Base-by-base conservation (phyloP, 2,888 invertebrate genomes). In the Orchesella flavescens region DNA sequence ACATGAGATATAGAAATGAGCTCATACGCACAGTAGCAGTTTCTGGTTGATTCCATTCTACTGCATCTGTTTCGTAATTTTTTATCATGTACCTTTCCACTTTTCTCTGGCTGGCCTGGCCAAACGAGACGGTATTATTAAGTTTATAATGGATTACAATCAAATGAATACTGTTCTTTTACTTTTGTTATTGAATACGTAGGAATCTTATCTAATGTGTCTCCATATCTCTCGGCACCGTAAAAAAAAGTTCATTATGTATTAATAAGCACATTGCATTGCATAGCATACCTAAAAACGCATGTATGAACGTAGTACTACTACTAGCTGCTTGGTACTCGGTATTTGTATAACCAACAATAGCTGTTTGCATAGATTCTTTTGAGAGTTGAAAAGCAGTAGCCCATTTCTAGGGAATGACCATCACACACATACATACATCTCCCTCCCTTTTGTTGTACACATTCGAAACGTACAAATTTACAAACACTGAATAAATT, bases 71-170 rank as follows among this genome's bases (percentile, higher is more conserved):
- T n/a, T 7, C 7, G 46, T 46, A 10, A 13, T 10, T 55, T 57
- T 71, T 34, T 71, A 15, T 4, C 55, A 34, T n/a, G 53, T 53
- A n/a, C 53, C n/a, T 24, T 59, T 61, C 74, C 5, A 43, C 59
- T 44, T 17, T 55, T 68, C 34, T 44, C 46, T 68, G 1, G 24
- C 53, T 53, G 66, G 34, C 53, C 53, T 53, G 66, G 34, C 53
- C 66, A 75, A 75, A 55, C 75, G 53, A 75, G 68, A 77, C 75
- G 43, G 77, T 77, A 77, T 77, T 77, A 77, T 77, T 68, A 77
- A 68, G 68, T 55, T 23, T 46, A 77, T 69, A 77, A 68, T 69
- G 77, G 77, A 77, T 77, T 77, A 77, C 59, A 77, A 77, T 77
- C 77, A 77, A 77, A 69, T 19, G 46, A 74, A 73, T 66, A 44